Evolutionary conservation across 2,797 vertebrate genomes (phyloP).

Genomic region (Crenuchus spilurus): DNA sequence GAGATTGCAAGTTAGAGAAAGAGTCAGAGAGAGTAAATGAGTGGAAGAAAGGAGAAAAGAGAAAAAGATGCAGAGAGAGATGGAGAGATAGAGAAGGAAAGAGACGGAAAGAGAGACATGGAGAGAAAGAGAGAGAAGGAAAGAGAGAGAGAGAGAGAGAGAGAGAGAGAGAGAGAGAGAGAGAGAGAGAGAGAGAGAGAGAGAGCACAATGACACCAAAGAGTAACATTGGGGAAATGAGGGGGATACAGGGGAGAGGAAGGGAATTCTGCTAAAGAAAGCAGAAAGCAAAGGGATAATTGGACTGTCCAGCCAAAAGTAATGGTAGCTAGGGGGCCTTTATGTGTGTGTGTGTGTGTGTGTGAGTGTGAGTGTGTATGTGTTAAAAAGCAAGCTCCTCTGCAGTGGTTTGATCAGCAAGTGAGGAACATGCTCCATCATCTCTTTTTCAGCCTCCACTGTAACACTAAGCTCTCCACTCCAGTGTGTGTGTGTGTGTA

Average conservation of each 20-base stretch:
- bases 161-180: slow-evolving; percentile 5
- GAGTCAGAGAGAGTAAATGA: slow-evolving; percentile 9
- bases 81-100: slow-evolving; percentile 18
- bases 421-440: slow-evolving; percentile 60
- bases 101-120: not conserved
- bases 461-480: slow-evolving; percentile 54
- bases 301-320: slow-evolving; percentile 78
- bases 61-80: not conserved
- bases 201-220: slow-evolving; percentile 44
- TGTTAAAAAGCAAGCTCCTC: slow-evolving; percentile 50
- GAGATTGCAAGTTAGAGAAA: slow-evolving; percentile 18
- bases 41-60: not conserved
- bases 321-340: slow-evolving; percentile 74
- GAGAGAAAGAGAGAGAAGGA: slow-evolving; percentile 16
- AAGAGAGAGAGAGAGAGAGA: slow-evolving; percentile 14
- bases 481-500: slow-evolving; percentile 50
- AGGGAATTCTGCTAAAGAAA: slow-evolving; percentile 58
- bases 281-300: slow-evolving; percentile 77
- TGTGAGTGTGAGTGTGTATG: slow-evolving; percentile 43
- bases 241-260: slow-evolving; percentile 39
- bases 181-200: not conserved
- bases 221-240: slow-evolving; percentile 51
- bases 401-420: slow-evolving; percentile 56
- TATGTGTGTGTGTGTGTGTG: slow-evolving; percentile 49
- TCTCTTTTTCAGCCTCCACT: slow-evolving; percentile 58